These are phyloP conservation scores for Temnothorax rugatulus DNA, from an alignment of 2,888 invertebrate genomes.

Conservation along the genomic window DNA sequence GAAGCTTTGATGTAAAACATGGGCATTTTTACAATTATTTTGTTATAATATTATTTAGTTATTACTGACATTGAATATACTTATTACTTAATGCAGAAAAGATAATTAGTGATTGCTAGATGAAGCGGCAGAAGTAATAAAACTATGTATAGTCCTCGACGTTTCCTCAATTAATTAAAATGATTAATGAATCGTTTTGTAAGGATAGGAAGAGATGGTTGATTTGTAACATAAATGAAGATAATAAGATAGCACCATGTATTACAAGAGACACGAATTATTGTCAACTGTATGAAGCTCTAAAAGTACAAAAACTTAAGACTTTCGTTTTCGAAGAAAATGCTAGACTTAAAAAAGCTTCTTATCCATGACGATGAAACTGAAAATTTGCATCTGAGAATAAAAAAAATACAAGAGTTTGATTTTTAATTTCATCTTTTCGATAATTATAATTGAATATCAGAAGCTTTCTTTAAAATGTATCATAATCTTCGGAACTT, in stretches of 20 bases:
- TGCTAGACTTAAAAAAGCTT: neutral
- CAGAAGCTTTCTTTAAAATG: neutral
- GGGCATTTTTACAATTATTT: neutral
- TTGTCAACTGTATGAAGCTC: neutral
- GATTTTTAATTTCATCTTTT: neutral
- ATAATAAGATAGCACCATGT: slow-evolving; percentile 15
- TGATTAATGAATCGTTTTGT: slow-evolving; percentile 44
- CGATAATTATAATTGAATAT: neutral
- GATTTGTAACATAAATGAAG: slow-evolving; percentile 16
- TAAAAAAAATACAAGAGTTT: neutral
- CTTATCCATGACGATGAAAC: no score
- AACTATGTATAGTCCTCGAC: neutral
- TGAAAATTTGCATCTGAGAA: no score
- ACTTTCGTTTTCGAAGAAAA: neutral
- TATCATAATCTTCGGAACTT: neutral
- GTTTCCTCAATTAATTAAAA: slow-evolving; percentile 41
- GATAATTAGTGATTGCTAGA: slow-evolving; percentile 5
- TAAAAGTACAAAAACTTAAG: neutral
- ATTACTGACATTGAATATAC: neutral
- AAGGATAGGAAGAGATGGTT: slow-evolving; percentile 11
- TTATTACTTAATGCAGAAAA: neutral
- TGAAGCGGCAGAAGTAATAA: slow-evolving; percentile 8
- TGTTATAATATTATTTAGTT: neutral
- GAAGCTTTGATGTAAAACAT: neutral
- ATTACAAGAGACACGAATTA: slow-evolving; percentile 11